These are phyloP conservation scores for Eretmocerus hayati DNA, from an alignment of 2,888 invertebrate genomes.

Conservation along the genomic window DNA sequence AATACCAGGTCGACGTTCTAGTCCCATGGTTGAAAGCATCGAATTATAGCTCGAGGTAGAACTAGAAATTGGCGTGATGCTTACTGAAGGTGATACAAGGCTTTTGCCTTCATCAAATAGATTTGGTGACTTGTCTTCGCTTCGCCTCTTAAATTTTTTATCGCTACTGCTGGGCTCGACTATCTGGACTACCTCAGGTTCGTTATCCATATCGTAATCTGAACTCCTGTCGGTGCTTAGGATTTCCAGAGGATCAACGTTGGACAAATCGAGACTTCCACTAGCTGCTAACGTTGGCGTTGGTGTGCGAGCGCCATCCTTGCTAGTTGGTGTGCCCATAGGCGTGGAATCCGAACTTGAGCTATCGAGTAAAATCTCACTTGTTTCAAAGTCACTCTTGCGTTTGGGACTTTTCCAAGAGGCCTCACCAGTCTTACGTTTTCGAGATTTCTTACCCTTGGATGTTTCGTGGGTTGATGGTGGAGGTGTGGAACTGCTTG, in stretches of 20 bases:
- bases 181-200: constrained; percentile 52
- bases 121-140: constrained; percentile 47
- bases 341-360: constrained; percentile 58
- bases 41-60: constrained; percentile 51
- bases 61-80: constrained; percentile 56
- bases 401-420: constrained; percentile 59
- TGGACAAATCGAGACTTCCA: constrained; percentile 53
- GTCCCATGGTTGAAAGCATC: constrained; percentile 54
- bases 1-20: constrained; percentile 69
- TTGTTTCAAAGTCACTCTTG: constrained; percentile 47
- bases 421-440: constrained; percentile 58
- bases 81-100: constrained; percentile 56
- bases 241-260: constrained; percentile 56
- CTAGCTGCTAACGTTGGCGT: constrained; percentile 44
- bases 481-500: constrained; percentile 21
- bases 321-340: constrained; percentile 50
- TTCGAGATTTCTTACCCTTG: constrained; percentile 46
- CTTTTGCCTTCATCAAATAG: constrained; percentile 54
- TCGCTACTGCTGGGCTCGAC: constrained; percentile 44
- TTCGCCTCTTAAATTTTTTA: constrained; percentile 55
- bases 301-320: constrained; percentile 49
- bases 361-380: constrained; percentile 56
- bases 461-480: constrained; percentile 46
- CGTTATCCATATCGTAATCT: constrained; percentile 54
- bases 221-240: constrained; percentile 50